phyloP scores from a whole-genome alignment of 2,797 vertebrate species.

The Etheostoma nigrum region DNA sequence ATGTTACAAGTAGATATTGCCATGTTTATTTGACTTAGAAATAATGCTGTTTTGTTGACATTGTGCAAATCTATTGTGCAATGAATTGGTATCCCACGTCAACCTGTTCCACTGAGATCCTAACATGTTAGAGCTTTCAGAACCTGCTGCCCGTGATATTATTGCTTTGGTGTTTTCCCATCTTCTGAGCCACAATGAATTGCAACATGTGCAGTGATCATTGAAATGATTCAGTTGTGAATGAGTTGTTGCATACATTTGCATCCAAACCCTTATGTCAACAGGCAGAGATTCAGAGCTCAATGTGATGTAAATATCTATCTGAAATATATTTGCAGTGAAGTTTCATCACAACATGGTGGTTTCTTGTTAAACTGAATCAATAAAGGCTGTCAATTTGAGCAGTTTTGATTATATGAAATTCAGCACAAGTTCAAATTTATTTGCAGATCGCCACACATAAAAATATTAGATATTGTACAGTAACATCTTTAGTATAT shows the following conservation, averaged over 20 bases:
- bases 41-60: conserved; percentile 36
- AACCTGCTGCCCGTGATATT: conserved; percentile 54
- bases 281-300: conserved; percentile 35
- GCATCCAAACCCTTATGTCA: conserved; percentile 41
- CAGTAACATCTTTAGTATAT: conserved; percentile 45
- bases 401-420: conserved; percentile 20
- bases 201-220: conserved; percentile 57
- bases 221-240: conserved; percentile 58
- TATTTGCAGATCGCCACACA: conserved; percentile 52
- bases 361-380: conserved; percentile 70
- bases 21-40: conserved; percentile 52
- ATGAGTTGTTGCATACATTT: conserved; percentile 53
- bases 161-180: conserved; percentile 58
- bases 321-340: conserved; percentile 72
- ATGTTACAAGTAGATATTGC: conserved; percentile 55
- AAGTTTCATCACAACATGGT: conserved; percentile 63
- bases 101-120: conserved; percentile 40
- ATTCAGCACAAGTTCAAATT: conserved; percentile 16
- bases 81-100: conserved; percentile 53
- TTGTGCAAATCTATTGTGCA: conserved; percentile 44
- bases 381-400: conserved; percentile 74
- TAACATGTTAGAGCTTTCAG: conserved; percentile 76
- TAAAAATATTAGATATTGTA: conserved; percentile 41
- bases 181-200: conserved; percentile 63
- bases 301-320: conserved; percentile 67